phyloP scores from a whole-genome alignment of 1,140 invertebrate genomes.

The Lysiphlebus fabarum region DNA sequence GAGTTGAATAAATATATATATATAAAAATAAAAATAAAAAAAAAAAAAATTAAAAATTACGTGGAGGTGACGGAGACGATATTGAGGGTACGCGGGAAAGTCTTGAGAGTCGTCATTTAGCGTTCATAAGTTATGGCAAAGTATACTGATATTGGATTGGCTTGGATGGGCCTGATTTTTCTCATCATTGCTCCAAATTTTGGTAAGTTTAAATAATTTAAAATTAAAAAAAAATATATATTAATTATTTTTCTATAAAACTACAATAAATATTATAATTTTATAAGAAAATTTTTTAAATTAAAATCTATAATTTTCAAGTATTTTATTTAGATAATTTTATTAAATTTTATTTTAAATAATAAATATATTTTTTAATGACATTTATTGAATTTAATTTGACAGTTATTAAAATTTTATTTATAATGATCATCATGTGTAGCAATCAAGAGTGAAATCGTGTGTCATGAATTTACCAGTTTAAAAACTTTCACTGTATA shows the following conservation, averaged over 20 bases:
- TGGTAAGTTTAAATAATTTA: slow-evolving; percentile 14
- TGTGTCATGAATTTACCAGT: not conserved
- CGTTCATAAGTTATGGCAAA: not conserved
- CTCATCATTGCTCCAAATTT: slow-evolving; percentile 15
- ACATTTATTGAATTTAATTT: not conserved
- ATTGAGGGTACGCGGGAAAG: slow-evolving; percentile 13
- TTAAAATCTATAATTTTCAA: no score
- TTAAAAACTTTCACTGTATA: slow-evolving; percentile 19
- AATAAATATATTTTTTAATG: not conserved
- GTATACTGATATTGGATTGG: slow-evolving; percentile 9
- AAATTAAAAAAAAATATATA: no score
- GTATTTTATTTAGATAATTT: no score
- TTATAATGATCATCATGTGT: slow-evolving; percentile 13
- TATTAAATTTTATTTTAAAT: no score
- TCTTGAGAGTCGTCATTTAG: not conserved
- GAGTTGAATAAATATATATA: no score
- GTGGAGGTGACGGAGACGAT: slow-evolving; percentile 8
- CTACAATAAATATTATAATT: no score
- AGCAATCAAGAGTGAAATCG: slow-evolving; percentile 25
- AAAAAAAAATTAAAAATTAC: not conserved
- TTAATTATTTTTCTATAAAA: no score
- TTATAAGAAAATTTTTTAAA: no score
- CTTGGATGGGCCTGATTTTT: slow-evolving; percentile 4
- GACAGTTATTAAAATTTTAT: not conserved
- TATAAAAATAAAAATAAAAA: no score